Conservation (phyloP, 2,888 invertebrate genomes). For the Parnassius glacialis region DNA sequence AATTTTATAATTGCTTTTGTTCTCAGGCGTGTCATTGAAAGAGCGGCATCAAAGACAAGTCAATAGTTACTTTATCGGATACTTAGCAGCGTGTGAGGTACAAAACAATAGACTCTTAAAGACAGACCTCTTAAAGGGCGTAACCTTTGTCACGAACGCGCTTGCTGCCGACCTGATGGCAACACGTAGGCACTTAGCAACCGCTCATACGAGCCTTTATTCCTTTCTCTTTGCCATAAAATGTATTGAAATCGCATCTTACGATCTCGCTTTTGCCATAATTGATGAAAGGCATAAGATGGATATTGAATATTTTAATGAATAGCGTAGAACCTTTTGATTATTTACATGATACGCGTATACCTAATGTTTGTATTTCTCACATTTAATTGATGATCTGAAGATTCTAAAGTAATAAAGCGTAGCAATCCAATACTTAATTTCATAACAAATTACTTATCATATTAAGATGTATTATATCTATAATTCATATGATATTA, state of each 20-base stretch:
- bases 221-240: slow-evolving; percentile 14
- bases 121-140: slow-evolving; percentile 19
- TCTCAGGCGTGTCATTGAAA: slow-evolving; percentile 2
- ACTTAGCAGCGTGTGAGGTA: slow-evolving; percentile 16
- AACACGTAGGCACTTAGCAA: slow-evolving; percentile 19
- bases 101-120: slow-evolving; percentile 23
- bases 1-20: slow-evolving; percentile 1
- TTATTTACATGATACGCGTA: too few relatives aligned
- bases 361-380: too few relatives aligned
- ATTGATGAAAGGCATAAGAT: too few relatives aligned
- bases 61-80: slow-evolving; percentile 19
- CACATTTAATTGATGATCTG: too few relatives aligned
- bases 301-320: too few relatives aligned
- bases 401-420: too few relatives aligned
- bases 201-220: slow-evolving; percentile 15
- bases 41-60: slow-evolving; percentile 5
- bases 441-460: too few relatives aligned
- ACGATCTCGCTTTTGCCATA: too few relatives aligned
- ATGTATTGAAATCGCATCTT: slow-evolving; percentile 5
- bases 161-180: slow-evolving; percentile 9
- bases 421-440: too few relatives aligned
- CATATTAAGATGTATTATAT: too few relatives aligned
- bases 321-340: too few relatives aligned
- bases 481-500: too few relatives aligned
- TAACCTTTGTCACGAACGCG: slow-evolving; percentile 17